A percentile compares a stretch with the other conserved stretches of the same genome.
phyloP scores from a whole-genome alignment of 2,888 invertebrate species.

The Dromius quadrimaculatus region DNA sequence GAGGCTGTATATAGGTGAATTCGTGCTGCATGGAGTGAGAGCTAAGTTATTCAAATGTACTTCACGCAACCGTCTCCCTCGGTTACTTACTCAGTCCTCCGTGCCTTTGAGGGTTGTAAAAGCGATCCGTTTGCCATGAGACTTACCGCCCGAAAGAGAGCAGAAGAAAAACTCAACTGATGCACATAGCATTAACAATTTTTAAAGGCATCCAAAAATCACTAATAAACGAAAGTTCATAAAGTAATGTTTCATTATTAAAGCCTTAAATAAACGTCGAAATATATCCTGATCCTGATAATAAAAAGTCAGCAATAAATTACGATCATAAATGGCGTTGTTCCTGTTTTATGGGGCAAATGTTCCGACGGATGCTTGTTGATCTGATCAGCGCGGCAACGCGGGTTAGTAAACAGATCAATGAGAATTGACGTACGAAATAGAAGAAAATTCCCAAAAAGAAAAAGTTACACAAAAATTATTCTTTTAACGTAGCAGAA shows the following conservation, averaged over 20 bases:
- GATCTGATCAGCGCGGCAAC: slow-evolving; percentile 12
- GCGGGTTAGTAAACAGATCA: slow-evolving; percentile 40
- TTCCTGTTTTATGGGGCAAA: slow-evolving; percentile 16
- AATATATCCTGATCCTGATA: slow-evolving; percentile 14
- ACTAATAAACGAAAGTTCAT: too few relatives aligned
- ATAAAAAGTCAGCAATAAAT: slow-evolving; percentile 27
- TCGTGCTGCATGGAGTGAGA: slow-evolving; percentile 20
- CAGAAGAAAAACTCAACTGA: too few relatives aligned
- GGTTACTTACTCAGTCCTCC: slow-evolving; percentile 32
- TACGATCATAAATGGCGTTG: slow-evolving; percentile 14
- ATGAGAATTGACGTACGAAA: slow-evolving; percentile 20
- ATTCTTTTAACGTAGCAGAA: too few relatives aligned
- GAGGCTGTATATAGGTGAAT: too few relatives aligned
- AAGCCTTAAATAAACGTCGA: too few relatives aligned
- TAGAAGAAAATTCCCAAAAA: too few relatives aligned
- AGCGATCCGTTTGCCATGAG: slow-evolving; percentile 27
- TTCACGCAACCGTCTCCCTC: slow-evolving; percentile 34
- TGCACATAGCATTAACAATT: too few relatives aligned
- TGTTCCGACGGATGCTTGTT: slow-evolving; percentile 38
- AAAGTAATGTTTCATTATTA: too few relatives aligned
- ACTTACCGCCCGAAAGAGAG: too few relatives aligned
- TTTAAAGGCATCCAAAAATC: too few relatives aligned
- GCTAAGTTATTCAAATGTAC: slow-evolving; percentile 47
- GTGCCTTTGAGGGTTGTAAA: slow-evolving; percentile 43
- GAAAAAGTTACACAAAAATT: too few relatives aligned